A percentile compares a stretch with the other conserved stretches of the same genome.
Evolutionary conservation across 2,113 vertebrate species (phyloP).

Genomic region (Axis porcinus): DNA sequence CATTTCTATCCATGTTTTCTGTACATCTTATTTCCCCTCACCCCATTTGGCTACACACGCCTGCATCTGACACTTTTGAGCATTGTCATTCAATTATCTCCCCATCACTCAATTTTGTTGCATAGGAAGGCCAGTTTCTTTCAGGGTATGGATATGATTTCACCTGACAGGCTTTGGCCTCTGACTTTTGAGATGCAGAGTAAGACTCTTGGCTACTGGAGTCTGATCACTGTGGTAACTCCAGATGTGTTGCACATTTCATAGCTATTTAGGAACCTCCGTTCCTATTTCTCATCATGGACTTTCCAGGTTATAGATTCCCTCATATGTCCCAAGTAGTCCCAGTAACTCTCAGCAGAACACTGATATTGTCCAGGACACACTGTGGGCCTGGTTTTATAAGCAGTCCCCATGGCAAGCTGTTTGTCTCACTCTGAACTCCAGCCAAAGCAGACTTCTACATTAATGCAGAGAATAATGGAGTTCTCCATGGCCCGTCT

Average conservation of each 20-base stretch:
- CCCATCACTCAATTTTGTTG: background rate
- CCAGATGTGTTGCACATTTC: background rate
- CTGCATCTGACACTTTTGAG: background rate
- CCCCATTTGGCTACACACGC: background rate
- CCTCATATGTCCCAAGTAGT: background rate
- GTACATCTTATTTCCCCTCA: background rate
- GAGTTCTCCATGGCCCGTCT: background rate
- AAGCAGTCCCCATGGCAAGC: background rate
- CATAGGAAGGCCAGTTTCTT: background rate
- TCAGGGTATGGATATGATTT: background rate
- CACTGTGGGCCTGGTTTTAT: slow-evolving; percentile 22
- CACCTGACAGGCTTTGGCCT: background rate
- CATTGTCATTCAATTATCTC: background rate
- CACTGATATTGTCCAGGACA: slow-evolving; percentile 26
- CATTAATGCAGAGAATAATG: slow-evolving; percentile 44
- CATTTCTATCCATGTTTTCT: background rate
- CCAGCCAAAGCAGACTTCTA: background rate
- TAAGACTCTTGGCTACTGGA: background rate
- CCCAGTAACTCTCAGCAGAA: slow-evolving; percentile 28
- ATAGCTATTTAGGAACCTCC: background rate
- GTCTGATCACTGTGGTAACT: background rate
- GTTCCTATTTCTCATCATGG: background rate
- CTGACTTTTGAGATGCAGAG: background rate
- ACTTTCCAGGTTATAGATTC: slow-evolving; percentile 25
- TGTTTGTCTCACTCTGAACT: slow-evolving; percentile 31